Conservation (phyloP, 2,113 vertebrate species). For the Callithrix jacchus region DNA sequence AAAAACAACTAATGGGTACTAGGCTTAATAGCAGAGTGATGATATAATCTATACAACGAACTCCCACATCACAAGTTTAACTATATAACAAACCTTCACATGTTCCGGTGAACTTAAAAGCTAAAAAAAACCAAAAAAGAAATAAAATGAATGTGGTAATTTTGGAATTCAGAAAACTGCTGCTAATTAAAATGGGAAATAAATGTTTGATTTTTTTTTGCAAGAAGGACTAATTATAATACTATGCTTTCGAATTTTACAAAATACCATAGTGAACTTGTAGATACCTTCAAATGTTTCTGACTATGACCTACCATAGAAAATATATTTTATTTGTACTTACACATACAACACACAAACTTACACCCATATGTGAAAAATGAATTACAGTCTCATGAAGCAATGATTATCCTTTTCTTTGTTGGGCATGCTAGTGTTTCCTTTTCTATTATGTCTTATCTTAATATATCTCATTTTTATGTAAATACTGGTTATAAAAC, state of each 20-base stretch:
- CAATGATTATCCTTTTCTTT: not conserved
- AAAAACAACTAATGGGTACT: too few relatives aligned
- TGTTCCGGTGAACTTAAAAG: too few relatives aligned
- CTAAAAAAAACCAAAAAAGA: too few relatives aligned
- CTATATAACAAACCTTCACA: too few relatives aligned
- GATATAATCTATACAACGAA: too few relatives aligned
- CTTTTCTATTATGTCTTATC: not conserved
- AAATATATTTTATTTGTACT: not conserved
- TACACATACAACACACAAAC: not conserved
- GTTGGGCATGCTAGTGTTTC: not conserved
- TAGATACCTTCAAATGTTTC: conserved; percentile 22
- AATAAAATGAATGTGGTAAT: not conserved
- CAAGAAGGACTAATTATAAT: not conserved
- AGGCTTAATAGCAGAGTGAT: too few relatives aligned
- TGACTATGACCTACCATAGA: not conserved
- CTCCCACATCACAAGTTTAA: too few relatives aligned
- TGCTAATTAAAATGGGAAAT: conserved; percentile 7
- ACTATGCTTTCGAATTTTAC: not conserved
- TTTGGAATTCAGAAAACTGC: not conserved
- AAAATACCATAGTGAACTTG: not conserved
- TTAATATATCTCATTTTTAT: not conserved
- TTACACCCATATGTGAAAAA: not conserved
- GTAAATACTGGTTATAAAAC: not conserved
- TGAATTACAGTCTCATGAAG: not conserved
- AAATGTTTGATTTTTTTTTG: not conserved